phyloP scores from a whole-genome alignment of 2,888 invertebrate species.

The Acleris holmiana region DNA sequence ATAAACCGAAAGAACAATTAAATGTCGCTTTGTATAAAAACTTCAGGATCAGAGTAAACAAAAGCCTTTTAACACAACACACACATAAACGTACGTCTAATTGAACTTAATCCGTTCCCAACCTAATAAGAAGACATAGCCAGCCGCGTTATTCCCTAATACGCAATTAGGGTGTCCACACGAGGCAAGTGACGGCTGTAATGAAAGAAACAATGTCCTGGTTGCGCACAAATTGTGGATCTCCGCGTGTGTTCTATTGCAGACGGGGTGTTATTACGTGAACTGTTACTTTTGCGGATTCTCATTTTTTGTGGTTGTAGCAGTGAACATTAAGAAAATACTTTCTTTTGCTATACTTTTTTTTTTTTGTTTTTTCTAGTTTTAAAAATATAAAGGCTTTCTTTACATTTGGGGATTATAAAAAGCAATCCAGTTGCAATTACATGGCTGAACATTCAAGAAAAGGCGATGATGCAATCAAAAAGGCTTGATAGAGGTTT shows the following conservation, averaged over 20 bases:
- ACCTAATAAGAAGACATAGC: conserved; percentile 43
- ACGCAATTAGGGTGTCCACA: conserved; percentile 59
- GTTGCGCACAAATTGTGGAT: conserved; percentile 57
- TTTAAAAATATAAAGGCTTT: too few relatives aligned
- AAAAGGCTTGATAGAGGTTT: too few relatives aligned
- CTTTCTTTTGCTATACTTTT: too few relatives aligned
- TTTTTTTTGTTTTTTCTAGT: too few relatives aligned
- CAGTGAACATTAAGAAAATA: too few relatives aligned
- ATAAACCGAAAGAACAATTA: too few relatives aligned
- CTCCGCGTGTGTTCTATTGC: conserved; percentile 65
- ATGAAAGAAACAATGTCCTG: conserved; percentile 60
- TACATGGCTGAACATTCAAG: too few relatives aligned
- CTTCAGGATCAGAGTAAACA: background rate
- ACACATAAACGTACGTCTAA: conserved; percentile 16
- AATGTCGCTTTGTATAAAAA: too few relatives aligned
- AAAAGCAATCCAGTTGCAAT: too few relatives aligned
- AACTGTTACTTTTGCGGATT: background rate
- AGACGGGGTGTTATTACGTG: conserved; percentile 46
- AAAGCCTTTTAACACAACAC: background rate
- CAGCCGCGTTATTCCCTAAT: conserved; percentile 48
- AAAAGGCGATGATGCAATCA: too few relatives aligned
- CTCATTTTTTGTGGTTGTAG: background rate
- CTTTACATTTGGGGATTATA: too few relatives aligned
- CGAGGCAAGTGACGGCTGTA: conserved; percentile 41
- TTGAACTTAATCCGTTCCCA: conserved; percentile 28